Evolutionary conservation across 1,140 invertebrate species (phyloP), one percentile per base, ranked within the genome.

Genomic region (Drosophila nigrodunni): DNA sequence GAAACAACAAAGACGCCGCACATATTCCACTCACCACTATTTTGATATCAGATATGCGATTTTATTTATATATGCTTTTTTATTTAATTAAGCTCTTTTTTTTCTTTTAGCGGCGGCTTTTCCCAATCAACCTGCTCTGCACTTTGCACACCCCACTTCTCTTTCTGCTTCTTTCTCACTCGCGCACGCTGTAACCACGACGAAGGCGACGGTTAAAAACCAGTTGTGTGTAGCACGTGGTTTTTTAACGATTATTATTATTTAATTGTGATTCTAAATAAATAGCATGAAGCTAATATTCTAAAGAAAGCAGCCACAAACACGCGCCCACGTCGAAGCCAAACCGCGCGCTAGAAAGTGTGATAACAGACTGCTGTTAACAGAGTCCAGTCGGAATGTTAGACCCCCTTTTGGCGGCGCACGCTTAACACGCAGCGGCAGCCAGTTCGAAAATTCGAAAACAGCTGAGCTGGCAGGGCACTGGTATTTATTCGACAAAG

Each of bases 361-460:
- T 64, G 67, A 70, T 70, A 75, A 71, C 72, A 75, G 71, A 74
- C 71, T 74, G 25, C 65, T 74, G 71, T 74, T 74, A 74, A 59
- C 25, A 30, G 25, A 34, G 11, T 69, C 9, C 34, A 50, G 43
- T 64, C 1, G 3, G n/a, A 2, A 50, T 69, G 65, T 57, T 43
- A 30, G 13, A n/a, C 6, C 59, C 6, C 15, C 39, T 60, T 69
- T 74, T 69, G 65, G 71, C 71, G 71, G 65, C 25, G 25, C 25
- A 30, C 25, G 25, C 25, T 30, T 2, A 30, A 69, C 60, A 35
- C 71, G 71, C 71, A 74, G 25, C 25, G 30, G 65, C 41, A 50
- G 39, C 7, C 13, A 47, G 65, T 55, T 21, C 65, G 71, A 74
- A 74, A 69, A 34, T 61, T 74, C 71, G 71, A 61, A 30, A 74